Evolutionary conservation across 2,113 vertebrate genomes (phyloP).

Genomic region (Lagenorhynchus albirostris): DNA sequence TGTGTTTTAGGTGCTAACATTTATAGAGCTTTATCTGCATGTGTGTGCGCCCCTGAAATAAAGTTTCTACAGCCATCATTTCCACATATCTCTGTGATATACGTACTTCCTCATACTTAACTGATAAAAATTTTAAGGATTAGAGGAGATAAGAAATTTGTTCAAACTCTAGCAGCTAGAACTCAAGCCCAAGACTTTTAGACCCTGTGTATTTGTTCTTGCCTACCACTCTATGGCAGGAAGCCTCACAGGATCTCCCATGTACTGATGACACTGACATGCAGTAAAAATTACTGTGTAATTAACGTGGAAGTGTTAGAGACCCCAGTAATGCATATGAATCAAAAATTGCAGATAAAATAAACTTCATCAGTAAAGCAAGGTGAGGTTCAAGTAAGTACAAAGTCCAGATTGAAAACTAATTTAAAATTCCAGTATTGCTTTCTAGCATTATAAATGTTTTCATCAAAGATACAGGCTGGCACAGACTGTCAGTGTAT

Average conservation of each 20-base stretch:
- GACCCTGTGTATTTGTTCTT: neutral
- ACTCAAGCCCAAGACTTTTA: neutral
- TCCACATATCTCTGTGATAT: neutral
- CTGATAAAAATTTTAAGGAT: neutral
- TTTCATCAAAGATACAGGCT: neutral
- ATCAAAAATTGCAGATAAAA: conserved; percentile 10
- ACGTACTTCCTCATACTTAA: neutral
- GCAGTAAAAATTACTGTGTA: neutral
- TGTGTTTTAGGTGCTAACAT: neutral
- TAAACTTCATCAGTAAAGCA: neutral
- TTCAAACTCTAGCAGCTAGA: neutral
- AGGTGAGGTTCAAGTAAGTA: neutral
- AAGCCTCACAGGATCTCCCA: neutral
- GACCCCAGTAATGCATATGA: neutral
- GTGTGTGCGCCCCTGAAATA: neutral
- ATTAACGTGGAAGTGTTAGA: neutral
- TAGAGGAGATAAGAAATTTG: neutral
- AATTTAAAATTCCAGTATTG: neutral
- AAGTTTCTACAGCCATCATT: neutral
- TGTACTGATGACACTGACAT: neutral
- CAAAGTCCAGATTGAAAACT: neutral
- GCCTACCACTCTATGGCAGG: neutral
- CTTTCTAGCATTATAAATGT: neutral
- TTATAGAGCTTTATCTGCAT: neutral
- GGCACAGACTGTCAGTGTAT: neutral